Evolutionary conservation across 2,888 invertebrate genomes (phyloP), one percentile per base, ranked within the genome.

Genomic region (Microctonus brassicae): DNA sequence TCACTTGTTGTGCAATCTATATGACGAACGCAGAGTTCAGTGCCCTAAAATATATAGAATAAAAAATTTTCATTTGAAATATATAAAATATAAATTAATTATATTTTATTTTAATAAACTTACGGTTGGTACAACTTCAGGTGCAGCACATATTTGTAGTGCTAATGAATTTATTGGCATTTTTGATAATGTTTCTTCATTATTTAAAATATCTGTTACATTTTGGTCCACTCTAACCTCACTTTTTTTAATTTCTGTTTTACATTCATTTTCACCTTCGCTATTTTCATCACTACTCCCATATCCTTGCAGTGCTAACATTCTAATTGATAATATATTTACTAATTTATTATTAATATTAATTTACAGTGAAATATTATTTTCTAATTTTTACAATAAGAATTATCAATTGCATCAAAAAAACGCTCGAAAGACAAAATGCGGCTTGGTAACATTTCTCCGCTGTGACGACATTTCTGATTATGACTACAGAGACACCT

Each of bases 1-100:
- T 98, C 97, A 84, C 95, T 94, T 0, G 92, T 90, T 52, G 92
- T 93, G 1, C 94, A 92, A 87, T 96, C 94, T 76, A 98, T 89
- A 72, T 94, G 92, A 13, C 92, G 89, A 70, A 92, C 88, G 29
- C 92, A 91, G 72, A 94, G 92, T 78, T 93, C 92, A 69, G 93
- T 90, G 63, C 93, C 94, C 94, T 94, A 79, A 78, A 72, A 77
- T 71, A 60, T 62, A 69, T 55, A 61, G 24, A 20, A 0, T 5
- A 29, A n/a, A 17, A n/a, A 47, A 24, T 53, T 11, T 58, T 13
- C 2, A 58, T 24, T 11, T 6, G 2, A 20, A 26, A 36, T 33
- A 57, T 52, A 39, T n/a, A 61, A 52, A 65, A 58, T 52, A 34
- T n/a, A 22, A 17, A 72, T n/a, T n/a, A n/a, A n/a, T n/a, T n/a